Conservation (phyloP, 1,140 invertebrate species). For the Lepidurus packardi region DNA sequence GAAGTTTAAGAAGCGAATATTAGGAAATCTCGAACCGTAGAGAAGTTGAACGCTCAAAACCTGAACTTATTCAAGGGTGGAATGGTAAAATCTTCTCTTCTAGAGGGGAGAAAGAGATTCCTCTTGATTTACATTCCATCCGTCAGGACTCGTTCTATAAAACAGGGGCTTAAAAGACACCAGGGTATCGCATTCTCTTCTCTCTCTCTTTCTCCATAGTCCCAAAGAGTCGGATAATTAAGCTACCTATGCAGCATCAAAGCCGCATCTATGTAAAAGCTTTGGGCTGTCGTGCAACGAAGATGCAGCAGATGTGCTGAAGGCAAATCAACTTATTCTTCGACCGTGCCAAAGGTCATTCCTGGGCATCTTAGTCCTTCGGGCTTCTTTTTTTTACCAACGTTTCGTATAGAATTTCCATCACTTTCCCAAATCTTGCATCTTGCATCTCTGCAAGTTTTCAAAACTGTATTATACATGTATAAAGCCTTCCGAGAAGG, state of each 20-base stretch:
- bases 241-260: slow-evolving; percentile 1
- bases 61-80: not conserved
- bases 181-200: too few species aligned
- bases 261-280: not conserved
- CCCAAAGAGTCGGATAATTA: slow-evolving; percentile 2
- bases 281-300: not conserved
- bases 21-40: too few species aligned
- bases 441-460: too few species aligned
- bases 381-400: not conserved
- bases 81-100: not conserved
- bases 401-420: too few species aligned
- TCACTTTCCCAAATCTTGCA: too few species aligned
- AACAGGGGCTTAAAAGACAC: not conserved
- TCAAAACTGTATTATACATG: too few species aligned
- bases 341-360: not conserved
- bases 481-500: too few species aligned
- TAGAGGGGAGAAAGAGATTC: not conserved
- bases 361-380: not conserved
- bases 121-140: not conserved
- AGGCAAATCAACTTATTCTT: not conserved
- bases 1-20: too few species aligned
- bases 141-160: not conserved
- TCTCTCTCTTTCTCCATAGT: not conserved
- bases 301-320: not conserved
- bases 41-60: too few species aligned